phyloP scores from a whole-genome alignment of 2,113 vertebrate genomes.

The Coptodon bakossiorum region DNA sequence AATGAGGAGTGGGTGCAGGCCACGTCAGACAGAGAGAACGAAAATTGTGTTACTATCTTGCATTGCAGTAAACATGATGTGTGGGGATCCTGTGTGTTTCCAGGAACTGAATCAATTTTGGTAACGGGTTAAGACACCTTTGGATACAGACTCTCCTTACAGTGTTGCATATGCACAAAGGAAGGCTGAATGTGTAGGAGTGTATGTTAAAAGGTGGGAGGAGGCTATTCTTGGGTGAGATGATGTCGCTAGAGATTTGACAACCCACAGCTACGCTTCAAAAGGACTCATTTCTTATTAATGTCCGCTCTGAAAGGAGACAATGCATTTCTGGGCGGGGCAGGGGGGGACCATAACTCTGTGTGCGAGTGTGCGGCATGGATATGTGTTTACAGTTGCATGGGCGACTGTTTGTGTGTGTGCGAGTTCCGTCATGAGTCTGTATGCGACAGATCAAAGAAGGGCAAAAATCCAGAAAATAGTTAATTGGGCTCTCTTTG shows the following conservation, averaged over 20 bases:
- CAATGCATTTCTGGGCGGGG: not conserved
- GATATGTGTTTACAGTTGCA: not conserved
- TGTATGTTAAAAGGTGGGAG: conserved; percentile 34
- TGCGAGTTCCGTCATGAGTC: not conserved
- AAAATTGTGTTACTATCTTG: not conserved
- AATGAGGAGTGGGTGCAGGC: not conserved
- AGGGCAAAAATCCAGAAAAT: not conserved
- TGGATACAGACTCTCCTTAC: not conserved
- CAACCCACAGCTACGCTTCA: conserved; percentile 33
- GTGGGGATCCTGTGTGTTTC: not conserved
- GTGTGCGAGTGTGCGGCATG: not conserved
- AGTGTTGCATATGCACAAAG: not conserved
- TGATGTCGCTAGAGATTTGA: conserved; percentile 48
- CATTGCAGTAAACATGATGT: not conserved
- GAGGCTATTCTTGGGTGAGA: conserved; percentile 38
- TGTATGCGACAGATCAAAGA: conserved; percentile 26
- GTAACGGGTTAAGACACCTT: not conserved
- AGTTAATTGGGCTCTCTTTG: conserved; percentile 31
- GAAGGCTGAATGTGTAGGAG: conserved; percentile 8
- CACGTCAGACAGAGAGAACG: not conserved
- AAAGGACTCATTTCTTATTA: conserved; percentile 51
- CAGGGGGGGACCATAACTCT: not conserved
- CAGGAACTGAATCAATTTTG: not conserved
- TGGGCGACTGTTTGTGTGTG: not conserved
- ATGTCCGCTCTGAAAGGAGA: conserved; percentile 27